Evolutionary conservation across 2,797 vertebrate genomes (phyloP).

Genomic region (Neosilurus hyrtlii): DNA sequence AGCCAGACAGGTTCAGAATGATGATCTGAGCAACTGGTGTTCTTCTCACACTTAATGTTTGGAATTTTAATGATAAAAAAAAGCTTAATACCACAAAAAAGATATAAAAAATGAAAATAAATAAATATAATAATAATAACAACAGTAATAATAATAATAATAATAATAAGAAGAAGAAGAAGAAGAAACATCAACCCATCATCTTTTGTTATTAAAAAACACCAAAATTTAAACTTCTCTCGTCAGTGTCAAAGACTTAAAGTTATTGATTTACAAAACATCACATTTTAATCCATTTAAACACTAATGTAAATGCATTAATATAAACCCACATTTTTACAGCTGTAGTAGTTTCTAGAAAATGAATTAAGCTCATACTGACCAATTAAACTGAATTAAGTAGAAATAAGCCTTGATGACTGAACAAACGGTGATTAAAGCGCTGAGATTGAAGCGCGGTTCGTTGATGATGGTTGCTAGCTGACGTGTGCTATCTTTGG

Average conservation of each 20-base stretch:
- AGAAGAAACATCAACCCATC: background rate
- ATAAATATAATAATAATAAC: no score
- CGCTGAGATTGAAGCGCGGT: background rate
- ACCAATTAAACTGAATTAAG: background rate
- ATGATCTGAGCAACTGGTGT: slow-evolving; percentile 5
- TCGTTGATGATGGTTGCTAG: background rate
- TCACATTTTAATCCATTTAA: no score
- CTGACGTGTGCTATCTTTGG: background rate
- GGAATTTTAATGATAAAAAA: background rate
- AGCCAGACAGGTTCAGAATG: slow-evolving; percentile 9
- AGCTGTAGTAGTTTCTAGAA: background rate
- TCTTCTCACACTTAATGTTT: no score
- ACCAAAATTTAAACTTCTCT: background rate
- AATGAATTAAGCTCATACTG: background rate
- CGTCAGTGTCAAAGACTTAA: background rate
- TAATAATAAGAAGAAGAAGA: no score
- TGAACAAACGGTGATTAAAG: background rate
- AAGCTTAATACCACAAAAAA: no score
- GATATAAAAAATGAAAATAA: background rate
- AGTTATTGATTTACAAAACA: background rate
- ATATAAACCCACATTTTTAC: background rate
- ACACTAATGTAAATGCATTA: background rate
- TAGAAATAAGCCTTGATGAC: background rate
- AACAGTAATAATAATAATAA: no score
- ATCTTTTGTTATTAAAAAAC: background rate